Evolutionary conservation across 1,140 invertebrate species (phyloP).

Genomic region (Drosophila takahashii): DNA sequence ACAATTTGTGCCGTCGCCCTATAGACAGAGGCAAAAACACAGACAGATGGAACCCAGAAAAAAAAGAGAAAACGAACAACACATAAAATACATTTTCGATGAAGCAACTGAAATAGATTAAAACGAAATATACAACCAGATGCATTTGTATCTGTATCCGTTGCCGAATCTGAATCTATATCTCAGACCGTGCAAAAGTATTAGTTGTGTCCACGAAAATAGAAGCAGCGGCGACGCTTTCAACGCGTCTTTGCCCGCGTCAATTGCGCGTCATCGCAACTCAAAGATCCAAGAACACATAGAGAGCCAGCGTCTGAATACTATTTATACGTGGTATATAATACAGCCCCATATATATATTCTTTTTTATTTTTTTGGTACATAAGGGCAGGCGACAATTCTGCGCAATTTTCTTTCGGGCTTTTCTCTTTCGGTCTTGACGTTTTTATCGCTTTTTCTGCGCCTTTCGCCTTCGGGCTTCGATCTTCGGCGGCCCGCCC

Average conservation of each 20-base stretch:
- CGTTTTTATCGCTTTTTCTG: conserved; percentile 56
- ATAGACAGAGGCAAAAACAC: conserved; percentile 55
- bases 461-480: conserved; percentile 60
- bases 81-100: conserved; percentile 57
- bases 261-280: conserved; percentile 77
- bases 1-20: conserved; percentile 73
- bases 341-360: conserved; percentile 7
- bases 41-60: conserved; percentile 29
- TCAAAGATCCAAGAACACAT: conserved; percentile 51
- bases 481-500: conserved; percentile 58
- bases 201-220: conserved; percentile 67
- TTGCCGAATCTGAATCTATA: conserved; percentile 29
- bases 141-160: conserved; percentile 39
- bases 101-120: conserved; percentile 74
- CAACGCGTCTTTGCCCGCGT: conserved; percentile 78
- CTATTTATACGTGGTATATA: conserved; percentile 67
- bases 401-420: conserved; percentile 69
- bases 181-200: conserved; percentile 19
- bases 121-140: conserved; percentile 66
- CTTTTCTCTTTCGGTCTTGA: conserved; percentile 46
- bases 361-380: conserved; percentile 22
- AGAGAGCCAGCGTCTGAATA: conserved; percentile 56
- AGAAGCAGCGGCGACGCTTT: conserved; percentile 67
- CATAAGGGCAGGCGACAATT: conserved; percentile 79
- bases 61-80: conserved; percentile 6